These are phyloP conservation scores for Pocillopora damicornis DNA, from an alignment of 64 coral and sea anemone genomes.

Conservation along the genomic window DNA sequence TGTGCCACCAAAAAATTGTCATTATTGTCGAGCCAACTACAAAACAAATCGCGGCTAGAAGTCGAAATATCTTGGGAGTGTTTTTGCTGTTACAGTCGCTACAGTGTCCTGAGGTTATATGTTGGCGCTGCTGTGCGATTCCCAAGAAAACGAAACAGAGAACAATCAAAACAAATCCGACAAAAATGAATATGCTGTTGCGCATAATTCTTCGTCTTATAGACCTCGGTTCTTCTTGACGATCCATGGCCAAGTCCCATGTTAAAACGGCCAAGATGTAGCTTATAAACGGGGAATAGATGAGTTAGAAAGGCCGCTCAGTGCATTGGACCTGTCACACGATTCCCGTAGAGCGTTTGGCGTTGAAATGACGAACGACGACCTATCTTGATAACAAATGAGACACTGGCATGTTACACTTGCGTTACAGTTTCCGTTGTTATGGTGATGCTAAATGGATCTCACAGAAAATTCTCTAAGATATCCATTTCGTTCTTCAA, in stretches of 20 bases:
- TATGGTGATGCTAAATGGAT: too few species aligned
- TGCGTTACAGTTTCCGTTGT: too few species aligned
- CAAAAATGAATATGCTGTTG: constrained; percentile 11
- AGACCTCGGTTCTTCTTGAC: not conserved
- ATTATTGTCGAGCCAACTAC: constrained; percentile 5
- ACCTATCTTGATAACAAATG: too few species aligned
- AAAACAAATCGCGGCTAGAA: constrained; percentile 9
- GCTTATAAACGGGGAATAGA: not conserved
- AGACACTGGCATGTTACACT: too few species aligned
- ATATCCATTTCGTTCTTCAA: too few species aligned
- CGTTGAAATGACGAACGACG: too few species aligned
- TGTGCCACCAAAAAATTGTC: constrained; percentile 20
- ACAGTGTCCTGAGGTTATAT: not conserved
- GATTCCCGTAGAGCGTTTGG: too few species aligned
- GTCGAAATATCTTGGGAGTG: not conserved
- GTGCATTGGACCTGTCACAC: too few species aligned
- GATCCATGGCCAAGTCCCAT: constrained; percentile 10
- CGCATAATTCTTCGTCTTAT: constrained; percentile 5
- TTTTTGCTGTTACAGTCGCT: not conserved
- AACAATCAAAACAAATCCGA: constrained; percentile 1
- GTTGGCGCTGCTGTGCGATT: constrained; percentile 14
- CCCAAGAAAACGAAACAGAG: constrained; percentile 33
- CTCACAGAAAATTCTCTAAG: too few species aligned
- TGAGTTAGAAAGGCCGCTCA: not conserved
- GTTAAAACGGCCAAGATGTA: not conserved